Evolutionary conservation across 1,140 invertebrate species (phyloP).

Genomic region (Tetranychus urticae): DNA sequence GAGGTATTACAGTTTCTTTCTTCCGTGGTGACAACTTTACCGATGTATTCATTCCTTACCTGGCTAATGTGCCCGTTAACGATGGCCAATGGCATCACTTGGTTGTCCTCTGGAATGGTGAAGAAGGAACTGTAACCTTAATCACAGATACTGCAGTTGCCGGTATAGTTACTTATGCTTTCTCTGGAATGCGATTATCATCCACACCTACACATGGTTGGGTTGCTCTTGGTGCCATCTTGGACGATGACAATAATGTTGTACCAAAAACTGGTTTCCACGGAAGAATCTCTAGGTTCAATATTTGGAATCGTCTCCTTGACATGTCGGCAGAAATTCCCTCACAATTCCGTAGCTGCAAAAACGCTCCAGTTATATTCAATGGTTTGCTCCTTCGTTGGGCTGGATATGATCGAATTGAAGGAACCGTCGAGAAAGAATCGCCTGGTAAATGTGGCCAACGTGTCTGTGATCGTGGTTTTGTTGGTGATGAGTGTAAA

Average conservation of each 20-base stretch:
- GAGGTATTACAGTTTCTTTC: constrained; percentile 62
- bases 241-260: constrained; percentile 37
- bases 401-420: constrained; percentile 67
- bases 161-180: constrained; percentile 22
- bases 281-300: constrained; percentile 76
- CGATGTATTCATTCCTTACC: constrained; percentile 71
- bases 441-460: constrained; percentile 77
- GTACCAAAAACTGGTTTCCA: constrained; percentile 72
- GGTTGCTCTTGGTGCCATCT: constrained; percentile 67
- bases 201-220: constrained; percentile 40
- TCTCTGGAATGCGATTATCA: constrained; percentile 1
- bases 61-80: constrained; percentile 66
- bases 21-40: constrained; percentile 48
- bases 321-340: constrained; percentile 80
- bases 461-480: constrained; percentile 56
- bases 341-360: constrained; percentile 30
- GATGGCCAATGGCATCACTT: constrained; percentile 93
- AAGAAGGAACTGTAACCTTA: constrained; percentile 46
- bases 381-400: constrained; percentile 61
- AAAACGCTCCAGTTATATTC: constrained; percentile 70
- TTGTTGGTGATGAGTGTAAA: constrained; percentile 54
- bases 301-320: constrained; percentile 71
- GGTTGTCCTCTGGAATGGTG: constrained; percentile 75
- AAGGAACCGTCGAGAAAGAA: constrained; percentile 66
- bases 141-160: constrained; percentile 81